Conservation (phyloP, 2,113 vertebrate genomes). For the Protobothrops mucrosquamatus region DNA sequence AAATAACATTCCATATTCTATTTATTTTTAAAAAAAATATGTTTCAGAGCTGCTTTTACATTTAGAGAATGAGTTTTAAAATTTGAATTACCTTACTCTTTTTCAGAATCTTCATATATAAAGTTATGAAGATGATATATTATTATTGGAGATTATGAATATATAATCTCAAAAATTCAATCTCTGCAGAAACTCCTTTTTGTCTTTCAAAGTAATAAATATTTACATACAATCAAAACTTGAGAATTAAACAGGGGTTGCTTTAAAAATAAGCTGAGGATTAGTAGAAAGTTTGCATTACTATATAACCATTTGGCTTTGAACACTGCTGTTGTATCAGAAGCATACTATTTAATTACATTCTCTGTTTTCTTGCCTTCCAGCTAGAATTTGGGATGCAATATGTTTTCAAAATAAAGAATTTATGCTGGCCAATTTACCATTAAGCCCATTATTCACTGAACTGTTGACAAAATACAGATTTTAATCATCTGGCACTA, state of each 20-base stretch:
- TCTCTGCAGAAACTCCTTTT: background rate
- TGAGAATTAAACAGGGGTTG: background rate
- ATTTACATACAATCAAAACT: background rate
- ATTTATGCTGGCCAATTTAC: background rate
- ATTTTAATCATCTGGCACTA: background rate
- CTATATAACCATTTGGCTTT: rapidly evolving
- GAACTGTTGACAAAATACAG: background rate
- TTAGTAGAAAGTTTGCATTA: background rate
- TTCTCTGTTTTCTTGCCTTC: background rate
- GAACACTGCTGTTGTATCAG: background rate
- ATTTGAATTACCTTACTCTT: background rate
- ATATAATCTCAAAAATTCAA: background rate
- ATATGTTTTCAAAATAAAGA: background rate
- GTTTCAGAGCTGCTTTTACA: conserved; percentile 10
- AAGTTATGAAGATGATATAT: background rate
- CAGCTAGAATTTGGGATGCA: background rate
- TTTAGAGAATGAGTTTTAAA: conserved; percentile 28
- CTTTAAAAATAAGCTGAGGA: background rate
- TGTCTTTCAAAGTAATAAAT: background rate
- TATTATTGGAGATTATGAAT: background rate
- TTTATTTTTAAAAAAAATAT: background rate
- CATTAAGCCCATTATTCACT: background rate
- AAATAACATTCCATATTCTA: background rate
- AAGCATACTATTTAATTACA: background rate
- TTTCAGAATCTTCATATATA: conserved; percentile 3